Percentiles rank a stretch among this genome's conserved stretches.
Conservation (phyloP, 1,140 invertebrate genomes). For the Zaprionus camerounensis region DNA sequence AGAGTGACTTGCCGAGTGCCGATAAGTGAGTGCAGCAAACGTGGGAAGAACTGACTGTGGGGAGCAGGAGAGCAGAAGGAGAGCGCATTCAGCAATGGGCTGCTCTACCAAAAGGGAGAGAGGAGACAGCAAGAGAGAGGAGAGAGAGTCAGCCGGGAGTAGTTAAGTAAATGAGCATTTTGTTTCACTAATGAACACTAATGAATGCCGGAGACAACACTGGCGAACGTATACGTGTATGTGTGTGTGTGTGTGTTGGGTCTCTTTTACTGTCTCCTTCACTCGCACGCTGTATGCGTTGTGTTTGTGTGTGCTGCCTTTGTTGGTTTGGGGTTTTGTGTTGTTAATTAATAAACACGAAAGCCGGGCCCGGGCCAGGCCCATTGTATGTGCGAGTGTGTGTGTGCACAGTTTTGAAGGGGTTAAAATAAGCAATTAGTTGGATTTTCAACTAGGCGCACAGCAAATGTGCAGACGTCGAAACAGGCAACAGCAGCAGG, state of each 20-base stretch:
- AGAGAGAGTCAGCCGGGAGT: conserved; percentile 57
- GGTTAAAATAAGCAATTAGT: conserved; percentile 84
- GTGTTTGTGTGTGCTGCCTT: conserved; percentile 59
- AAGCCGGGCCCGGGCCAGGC: conserved; percentile 60
- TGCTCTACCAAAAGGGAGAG: background rate
- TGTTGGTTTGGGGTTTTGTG: conserved; percentile 80
- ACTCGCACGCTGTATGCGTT: background rate
- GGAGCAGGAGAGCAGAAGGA: conserved; percentile 6
- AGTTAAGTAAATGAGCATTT: conserved; percentile 84
- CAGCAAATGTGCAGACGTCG: conserved; percentile 73
- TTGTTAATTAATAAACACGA: conserved; percentile 84
- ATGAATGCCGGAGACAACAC: conserved; percentile 82
- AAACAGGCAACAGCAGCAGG: conserved; percentile 59
- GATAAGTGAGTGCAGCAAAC: conserved; percentile 64
- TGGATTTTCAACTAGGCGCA: conserved; percentile 84
- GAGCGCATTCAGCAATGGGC: background rate
- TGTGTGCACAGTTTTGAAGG: conserved; percentile 79
- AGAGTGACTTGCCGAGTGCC: conserved; percentile 73
- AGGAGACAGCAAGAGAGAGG: conserved; percentile 14
- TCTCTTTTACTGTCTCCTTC: conserved; percentile 13
- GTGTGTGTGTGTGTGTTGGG: conserved; percentile 4
- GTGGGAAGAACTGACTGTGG: background rate
- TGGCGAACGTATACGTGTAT: conserved; percentile 54
- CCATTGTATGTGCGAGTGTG: conserved; percentile 60
- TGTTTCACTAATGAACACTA: conserved; percentile 84